Percentiles rank a stretch among this genome's conserved stretches.
Conservation (phyloP, 2,888 invertebrate genomes). For the Amiota mariae region DNA sequence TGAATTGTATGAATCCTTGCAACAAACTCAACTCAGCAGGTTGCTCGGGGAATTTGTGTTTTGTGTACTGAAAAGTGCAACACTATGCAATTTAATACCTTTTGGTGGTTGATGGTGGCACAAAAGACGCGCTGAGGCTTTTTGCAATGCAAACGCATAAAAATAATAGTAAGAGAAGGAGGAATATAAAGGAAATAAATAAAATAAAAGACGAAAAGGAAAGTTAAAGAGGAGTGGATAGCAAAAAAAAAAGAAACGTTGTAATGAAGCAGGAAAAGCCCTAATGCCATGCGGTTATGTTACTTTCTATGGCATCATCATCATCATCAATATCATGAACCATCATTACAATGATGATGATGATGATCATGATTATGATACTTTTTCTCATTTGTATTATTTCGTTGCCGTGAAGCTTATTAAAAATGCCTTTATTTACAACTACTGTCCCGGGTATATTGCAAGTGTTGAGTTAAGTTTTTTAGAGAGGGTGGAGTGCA, state of each 20-base stretch:
- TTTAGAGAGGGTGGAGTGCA: no score
- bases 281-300: constrained; percentile 34
- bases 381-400: no score
- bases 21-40: constrained; percentile 39
- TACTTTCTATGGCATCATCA: constrained; percentile 48
- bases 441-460: neutral
- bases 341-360: no score
- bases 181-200: no score
- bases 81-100: constrained; percentile 51
- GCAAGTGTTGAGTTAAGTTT: no score
- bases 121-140: neutral
- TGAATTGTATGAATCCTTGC: constrained; percentile 47
- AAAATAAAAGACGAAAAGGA: no score
- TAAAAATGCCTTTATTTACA: constrained; percentile 42
- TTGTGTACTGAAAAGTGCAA: constrained; percentile 39
- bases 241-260: no score
- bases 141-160: no score
- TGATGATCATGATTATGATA: no score
- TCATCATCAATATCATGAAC: neutral
- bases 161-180: no score
- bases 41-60: no score
- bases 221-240: no score
- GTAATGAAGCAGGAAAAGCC: constrained; percentile 29
- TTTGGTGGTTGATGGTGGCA: constrained; percentile 32
- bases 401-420: constrained; percentile 38